A percentile compares a stretch with the other conserved stretches of the same genome.
Evolutionary conservation across 1,140 invertebrate species (phyloP).

Genomic region (Oncopeltus fasciatus): DNA sequence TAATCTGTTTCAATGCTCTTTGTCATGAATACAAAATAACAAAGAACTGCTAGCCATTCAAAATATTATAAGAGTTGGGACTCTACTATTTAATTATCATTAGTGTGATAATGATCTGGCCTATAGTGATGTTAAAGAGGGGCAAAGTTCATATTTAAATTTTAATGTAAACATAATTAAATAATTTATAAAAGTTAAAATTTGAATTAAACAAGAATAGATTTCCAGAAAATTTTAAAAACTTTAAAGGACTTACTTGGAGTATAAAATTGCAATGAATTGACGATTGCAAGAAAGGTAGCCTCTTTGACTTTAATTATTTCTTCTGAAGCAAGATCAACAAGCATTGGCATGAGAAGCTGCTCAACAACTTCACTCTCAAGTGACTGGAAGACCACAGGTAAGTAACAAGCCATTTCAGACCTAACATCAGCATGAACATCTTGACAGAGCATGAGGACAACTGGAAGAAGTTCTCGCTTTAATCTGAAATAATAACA

Average conservation of each 20-base stretch:
- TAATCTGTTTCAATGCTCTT: too few relatives aligned
- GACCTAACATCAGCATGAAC: slow-evolving; percentile 12
- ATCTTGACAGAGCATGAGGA: slow-evolving; percentile 20
- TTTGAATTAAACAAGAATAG: too few relatives aligned
- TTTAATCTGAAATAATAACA: slow-evolving; percentile 13
- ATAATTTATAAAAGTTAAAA: too few relatives aligned
- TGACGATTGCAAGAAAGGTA: slow-evolving; percentile 10
- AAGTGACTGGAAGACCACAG: not conserved
- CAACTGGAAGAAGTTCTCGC: slow-evolving; percentile 15
- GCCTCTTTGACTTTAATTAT: slow-evolving; percentile 10
- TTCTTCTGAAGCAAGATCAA: slow-evolving; percentile 20
- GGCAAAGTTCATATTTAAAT: too few relatives aligned
- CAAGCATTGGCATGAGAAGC: slow-evolving; percentile 3
- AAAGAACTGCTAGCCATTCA: too few relatives aligned
- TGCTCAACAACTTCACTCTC: slow-evolving; percentile 7
- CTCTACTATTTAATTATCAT: too few relatives aligned
- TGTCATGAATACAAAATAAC: too few relatives aligned
- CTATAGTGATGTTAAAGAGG: too few relatives aligned
- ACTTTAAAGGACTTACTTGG: not conserved
- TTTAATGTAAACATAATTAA: too few relatives aligned
- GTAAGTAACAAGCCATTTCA: slow-evolving; percentile 9
- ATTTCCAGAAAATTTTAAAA: too few relatives aligned
- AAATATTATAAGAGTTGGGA: too few relatives aligned
- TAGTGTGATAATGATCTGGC: too few relatives aligned
- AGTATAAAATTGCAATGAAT: slow-evolving; percentile 8